phyloP scores from a whole-genome alignment of 2,797 vertebrate species.

The Rhabdophis nuchalis region DNA sequence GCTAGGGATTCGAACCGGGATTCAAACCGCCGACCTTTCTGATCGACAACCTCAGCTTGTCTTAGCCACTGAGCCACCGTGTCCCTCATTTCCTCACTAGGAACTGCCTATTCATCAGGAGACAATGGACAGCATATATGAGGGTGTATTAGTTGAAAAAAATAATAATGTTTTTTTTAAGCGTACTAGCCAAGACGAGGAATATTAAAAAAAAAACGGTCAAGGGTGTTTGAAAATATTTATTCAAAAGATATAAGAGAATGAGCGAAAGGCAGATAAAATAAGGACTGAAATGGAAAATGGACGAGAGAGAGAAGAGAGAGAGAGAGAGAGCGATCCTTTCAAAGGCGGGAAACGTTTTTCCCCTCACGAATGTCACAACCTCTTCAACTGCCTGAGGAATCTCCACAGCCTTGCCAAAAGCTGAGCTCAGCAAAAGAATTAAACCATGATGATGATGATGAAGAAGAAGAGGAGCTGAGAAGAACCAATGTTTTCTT shows the following conservation, averaged over 20 bases:
- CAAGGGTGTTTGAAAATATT: neutral
- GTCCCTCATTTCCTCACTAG: too few relatives aligned
- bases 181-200: neutral
- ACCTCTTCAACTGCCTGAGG: neutral
- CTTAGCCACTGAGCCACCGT: too few relatives aligned
- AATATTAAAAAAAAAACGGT: neutral
- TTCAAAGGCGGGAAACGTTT: neutral
- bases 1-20: too few relatives aligned
- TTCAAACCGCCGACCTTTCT: too few relatives aligned
- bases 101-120: slow-evolving; percentile 1
- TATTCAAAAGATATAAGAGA: neutral
- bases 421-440: slow-evolving; percentile 14
- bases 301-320: neutral
- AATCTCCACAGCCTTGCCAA: neutral
- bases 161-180: neutral
- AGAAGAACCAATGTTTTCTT: slow-evolving; percentile 3
- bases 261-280: neutral
- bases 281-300: slow-evolving; percentile 10
- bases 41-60: too few relatives aligned
- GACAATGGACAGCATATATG: neutral
- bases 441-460: neutral
- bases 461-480: neutral
- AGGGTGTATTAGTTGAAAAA: neutral
- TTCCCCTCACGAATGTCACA: neutral
- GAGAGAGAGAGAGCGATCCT: neutral